Evolutionary conservation across 2,113 vertebrate genomes (phyloP), one percentile per base, ranked within the genome.

Genomic region (Melanostigma gelatinosum): DNA sequence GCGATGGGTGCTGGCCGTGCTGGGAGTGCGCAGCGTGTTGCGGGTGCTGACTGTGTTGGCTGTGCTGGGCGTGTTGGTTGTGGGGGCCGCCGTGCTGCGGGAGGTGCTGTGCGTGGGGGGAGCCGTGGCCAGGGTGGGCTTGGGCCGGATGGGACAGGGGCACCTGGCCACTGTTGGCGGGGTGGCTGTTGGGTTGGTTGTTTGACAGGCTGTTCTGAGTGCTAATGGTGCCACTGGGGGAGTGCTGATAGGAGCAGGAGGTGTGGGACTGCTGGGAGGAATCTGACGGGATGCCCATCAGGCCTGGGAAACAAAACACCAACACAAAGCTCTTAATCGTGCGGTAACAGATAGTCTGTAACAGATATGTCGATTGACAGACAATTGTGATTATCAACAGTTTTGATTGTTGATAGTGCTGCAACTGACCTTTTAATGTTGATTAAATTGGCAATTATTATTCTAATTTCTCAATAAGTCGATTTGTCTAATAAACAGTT

Each of bases 201-300:
- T 94, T 94, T 67, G 94, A 88, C 84, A 94, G 84, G 86, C 86
- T 95, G 90, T 94, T 95, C 85, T 93, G 94, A 88, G 95, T 91
- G 92, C 93, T 96, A 91, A 97, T 96, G 93, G 95, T 91, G 91
- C 93, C 96, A 89, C 95, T 95, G 67, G 96, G 96, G 92, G 97
- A 96, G 93, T 97, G 96, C 91, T 97, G 97, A 94, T 97, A 97
- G 82, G 97, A 96, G 94, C 97, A 97, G n/a, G 97, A 96, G 84
- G 96, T 97, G 92, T 97, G 97, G 88, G 95, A 95, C 93, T 96
- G 96, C 92, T 97, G 97, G 79, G 97, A 93, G 60, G 96, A 92
- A 75, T 97, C 96, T 1, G 97, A 95, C 20, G 95, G 95, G 86
- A 97, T 95, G 80, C 93, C 96, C 95, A 97, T 96, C 93, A 97